These are phyloP conservation scores for Drosophila bocqueti DNA, from an alignment of 1,140 invertebrate species.

Conservation along the genomic window DNA sequence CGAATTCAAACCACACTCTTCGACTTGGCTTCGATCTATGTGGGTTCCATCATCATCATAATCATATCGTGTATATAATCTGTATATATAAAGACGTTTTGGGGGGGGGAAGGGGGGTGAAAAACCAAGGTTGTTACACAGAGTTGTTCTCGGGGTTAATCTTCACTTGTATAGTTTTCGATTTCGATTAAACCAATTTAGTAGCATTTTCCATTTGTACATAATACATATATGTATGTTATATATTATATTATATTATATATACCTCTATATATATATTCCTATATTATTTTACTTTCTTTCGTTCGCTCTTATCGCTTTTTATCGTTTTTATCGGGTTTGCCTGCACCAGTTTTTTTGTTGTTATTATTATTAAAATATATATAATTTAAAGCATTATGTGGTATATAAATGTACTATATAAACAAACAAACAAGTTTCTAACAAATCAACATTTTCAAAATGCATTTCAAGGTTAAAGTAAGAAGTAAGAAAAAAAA, in stretches of 20 bases:
- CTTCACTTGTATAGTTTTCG: slow-evolving; percentile 7
- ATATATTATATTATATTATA: slow-evolving; percentile 12
- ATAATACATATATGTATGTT: slow-evolving; percentile 28
- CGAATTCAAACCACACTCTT: slow-evolving; percentile 41
- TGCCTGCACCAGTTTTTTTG: slow-evolving; percentile 75
- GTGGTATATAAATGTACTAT: background rate
- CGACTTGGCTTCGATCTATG: slow-evolving; percentile 16
- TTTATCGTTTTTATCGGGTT: slow-evolving; percentile 42
- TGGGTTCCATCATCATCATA: slow-evolving; percentile 20
- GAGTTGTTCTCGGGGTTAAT: background rate
- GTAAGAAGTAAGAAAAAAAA: too few species aligned
- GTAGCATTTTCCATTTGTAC: slow-evolving; percentile 41
- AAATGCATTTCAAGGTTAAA: slow-evolving; percentile 42
- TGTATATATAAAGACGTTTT: slow-evolving; percentile 16
- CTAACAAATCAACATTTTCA: slow-evolving; percentile 53
- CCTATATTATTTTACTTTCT: slow-evolving; percentile 29
- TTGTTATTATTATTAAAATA: slow-evolving; percentile 30
- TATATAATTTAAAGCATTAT: slow-evolving; percentile 44
- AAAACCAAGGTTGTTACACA: slow-evolving; percentile 37
- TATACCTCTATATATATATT: slow-evolving; percentile 18
- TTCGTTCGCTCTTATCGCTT: slow-evolving; percentile 24
- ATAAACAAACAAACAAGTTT: slow-evolving; percentile 37
- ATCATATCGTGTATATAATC: slow-evolving; percentile 11
- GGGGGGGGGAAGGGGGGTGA: background rate
- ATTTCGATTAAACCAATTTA: slow-evolving; percentile 41